A percentile compares a stretch with the other conserved stretches of the same genome.
phyloP scores from a whole-genome alignment of 2,797 vertebrate species.

The Psittacula echo region DNA sequence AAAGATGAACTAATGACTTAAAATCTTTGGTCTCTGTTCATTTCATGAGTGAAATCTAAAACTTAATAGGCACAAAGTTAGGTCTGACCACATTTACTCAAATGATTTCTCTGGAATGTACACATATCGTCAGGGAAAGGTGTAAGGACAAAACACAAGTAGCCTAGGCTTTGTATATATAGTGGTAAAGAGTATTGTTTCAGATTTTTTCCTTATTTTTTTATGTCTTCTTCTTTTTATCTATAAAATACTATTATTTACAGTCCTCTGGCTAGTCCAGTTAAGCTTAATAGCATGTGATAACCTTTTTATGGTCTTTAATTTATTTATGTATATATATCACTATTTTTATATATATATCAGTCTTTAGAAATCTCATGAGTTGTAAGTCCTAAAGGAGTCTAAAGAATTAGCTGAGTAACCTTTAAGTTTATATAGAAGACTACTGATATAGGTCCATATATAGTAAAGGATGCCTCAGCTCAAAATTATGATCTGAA shows the following conservation, averaged over 20 bases:
- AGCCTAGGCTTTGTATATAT: neutral
- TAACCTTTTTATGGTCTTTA: neutral
- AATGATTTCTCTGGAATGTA: neutral
- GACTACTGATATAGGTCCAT: neutral
- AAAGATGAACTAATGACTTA: neutral
- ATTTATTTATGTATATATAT: neutral
- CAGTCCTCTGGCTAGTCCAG: neutral
- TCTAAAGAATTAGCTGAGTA: neutral
- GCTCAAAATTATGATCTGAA: neutral
- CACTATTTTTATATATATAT: neutral
- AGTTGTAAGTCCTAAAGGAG: neutral
- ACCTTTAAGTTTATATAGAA: neutral
- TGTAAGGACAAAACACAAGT: neutral
- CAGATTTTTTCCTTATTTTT: neutral
- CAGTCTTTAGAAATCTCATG: neutral
- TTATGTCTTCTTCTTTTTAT: neutral
- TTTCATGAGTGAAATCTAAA: neutral
- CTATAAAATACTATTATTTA: neutral
- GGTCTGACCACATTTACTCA: neutral
- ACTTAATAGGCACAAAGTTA: rapidly evolving
- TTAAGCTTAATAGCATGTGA: neutral
- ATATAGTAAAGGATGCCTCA: neutral
- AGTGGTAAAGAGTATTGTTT: neutral
- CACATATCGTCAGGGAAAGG: neutral
- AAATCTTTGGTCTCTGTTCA: neutral